phyloP scores from a whole-genome alignment of 2,888 invertebrate genomes.

The Drosophila mulleri region DNA sequence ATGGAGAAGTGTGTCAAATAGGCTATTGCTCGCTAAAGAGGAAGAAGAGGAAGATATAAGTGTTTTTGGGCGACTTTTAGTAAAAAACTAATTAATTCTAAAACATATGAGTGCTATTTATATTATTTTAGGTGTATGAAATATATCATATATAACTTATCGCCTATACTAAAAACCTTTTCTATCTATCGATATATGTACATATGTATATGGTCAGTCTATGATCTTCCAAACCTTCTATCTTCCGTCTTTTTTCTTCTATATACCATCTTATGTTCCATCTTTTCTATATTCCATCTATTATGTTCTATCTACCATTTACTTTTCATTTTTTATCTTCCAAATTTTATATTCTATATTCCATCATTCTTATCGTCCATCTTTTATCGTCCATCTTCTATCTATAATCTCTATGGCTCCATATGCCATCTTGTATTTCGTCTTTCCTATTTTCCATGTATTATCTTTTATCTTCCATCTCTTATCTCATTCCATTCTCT shows the following conservation, averaged over 20 bases:
- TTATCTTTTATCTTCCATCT: neutral
- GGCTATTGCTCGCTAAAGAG: too few relatives aligned
- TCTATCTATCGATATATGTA: neutral
- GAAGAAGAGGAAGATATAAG: neutral
- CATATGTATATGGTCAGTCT: neutral
- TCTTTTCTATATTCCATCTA: too few relatives aligned
- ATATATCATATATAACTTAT: neutral
- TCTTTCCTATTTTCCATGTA: neutral
- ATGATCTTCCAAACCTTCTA: too few relatives aligned
- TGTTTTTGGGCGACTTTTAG: neutral
- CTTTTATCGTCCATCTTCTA: neutral
- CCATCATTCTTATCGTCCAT: neutral
- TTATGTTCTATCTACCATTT: too few relatives aligned
- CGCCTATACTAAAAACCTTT: too few relatives aligned
- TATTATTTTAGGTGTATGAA: neutral
- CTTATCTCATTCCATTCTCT: neutral
- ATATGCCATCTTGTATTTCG: too few relatives aligned
- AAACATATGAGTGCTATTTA: neutral
- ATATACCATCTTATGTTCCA: too few relatives aligned
- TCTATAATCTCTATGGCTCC: neutral
- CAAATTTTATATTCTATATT: neutral
- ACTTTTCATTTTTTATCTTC: too few relatives aligned
- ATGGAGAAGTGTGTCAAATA: neutral
- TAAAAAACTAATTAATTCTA: neutral
- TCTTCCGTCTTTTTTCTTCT: neutral